phyloP scores from a whole-genome alignment of 2,113 vertebrate species.

The Sigmodon hispidus region DNA sequence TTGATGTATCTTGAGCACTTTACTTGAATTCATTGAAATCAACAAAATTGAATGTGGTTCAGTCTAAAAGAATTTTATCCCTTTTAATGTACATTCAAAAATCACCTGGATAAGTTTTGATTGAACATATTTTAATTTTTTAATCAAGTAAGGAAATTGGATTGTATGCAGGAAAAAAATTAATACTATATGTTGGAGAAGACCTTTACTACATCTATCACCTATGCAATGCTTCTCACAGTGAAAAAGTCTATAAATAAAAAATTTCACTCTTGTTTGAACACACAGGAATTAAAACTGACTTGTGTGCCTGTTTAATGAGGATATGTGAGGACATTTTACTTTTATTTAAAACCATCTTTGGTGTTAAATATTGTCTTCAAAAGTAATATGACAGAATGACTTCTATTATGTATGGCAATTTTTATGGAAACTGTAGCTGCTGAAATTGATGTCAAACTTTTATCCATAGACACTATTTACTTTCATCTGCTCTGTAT shows the following conservation, averaged over 20 bases:
- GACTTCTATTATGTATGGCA: conserved; percentile 66
- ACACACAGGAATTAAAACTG: conserved; percentile 63
- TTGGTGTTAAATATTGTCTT: conserved; percentile 52
- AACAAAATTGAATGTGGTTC: neutral
- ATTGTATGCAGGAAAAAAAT: neutral
- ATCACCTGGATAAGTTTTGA: neutral
- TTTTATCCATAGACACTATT: conserved; percentile 60
- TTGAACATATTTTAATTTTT: conserved; percentile 22
- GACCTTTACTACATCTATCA: neutral
- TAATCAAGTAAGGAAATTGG: neutral
- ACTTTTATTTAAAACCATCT: conserved; percentile 55
- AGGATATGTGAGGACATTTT: conserved; percentile 28
- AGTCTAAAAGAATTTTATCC: neutral
- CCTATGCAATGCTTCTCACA: conserved; percentile 23
- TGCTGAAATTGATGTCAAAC: conserved; percentile 51
- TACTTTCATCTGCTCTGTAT: conserved; percentile 64
- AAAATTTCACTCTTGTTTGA: conserved; percentile 50
- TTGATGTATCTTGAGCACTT: neutral
- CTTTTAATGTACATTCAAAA: neutral
- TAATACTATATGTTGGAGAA: neutral
- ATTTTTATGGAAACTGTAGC: conserved; percentile 66
- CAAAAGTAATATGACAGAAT: conserved; percentile 39
- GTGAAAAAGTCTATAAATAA: conserved; percentile 40
- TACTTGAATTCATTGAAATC: neutral
- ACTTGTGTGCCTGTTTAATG: conserved; percentile 30